These are phyloP conservation scores for Phrynocephalus vlangalii DNA, from an alignment of 2,797 vertebrate genomes.

Conservation along the genomic window DNA sequence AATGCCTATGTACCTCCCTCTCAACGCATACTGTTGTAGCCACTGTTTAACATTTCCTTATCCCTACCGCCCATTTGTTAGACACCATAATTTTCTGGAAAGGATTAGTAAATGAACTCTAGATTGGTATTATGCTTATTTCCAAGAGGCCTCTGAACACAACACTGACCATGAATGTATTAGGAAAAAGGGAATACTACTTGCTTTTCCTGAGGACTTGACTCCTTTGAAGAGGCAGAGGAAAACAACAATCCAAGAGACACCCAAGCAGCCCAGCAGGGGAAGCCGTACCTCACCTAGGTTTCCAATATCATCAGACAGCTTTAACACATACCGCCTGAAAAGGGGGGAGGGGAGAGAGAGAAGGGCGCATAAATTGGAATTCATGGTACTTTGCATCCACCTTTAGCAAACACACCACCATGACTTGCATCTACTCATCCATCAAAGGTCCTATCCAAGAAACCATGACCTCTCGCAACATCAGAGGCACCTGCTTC, in stretches of 20 bases:
- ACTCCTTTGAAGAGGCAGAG: constrained; percentile 97
- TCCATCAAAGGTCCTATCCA: not conserved
- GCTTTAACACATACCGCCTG: constrained; percentile 92
- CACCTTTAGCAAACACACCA: not conserved
- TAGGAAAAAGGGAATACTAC: constrained; percentile 6
- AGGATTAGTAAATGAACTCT: not conserved
- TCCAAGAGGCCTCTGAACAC: not conserved
- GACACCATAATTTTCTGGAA: not conserved
- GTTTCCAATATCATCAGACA: constrained; percentile 94
- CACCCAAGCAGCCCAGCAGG: constrained; percentile 91
- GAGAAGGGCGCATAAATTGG: not conserved
- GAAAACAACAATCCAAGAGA: constrained; percentile 97
- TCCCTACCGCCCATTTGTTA: not conserved
- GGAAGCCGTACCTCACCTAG: constrained; percentile 94
- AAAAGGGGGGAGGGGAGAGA: not conserved
- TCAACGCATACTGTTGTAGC: not conserved
- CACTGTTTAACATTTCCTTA: constrained; percentile 1
- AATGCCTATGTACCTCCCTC: not conserved
- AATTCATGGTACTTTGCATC: not conserved
- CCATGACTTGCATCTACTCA: not conserved
- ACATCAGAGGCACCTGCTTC: not conserved
- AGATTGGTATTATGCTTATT: not conserved
- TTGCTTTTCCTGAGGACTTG: constrained; percentile 98
- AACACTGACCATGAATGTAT: accelerated
- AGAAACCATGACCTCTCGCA: not conserved